Evolutionary conservation across 30 jellyfish, hydroid and myxozoan genomes (phyloP), one percentile per base, ranked within the genome.

Genomic region (Sanderia malayensis): DNA sequence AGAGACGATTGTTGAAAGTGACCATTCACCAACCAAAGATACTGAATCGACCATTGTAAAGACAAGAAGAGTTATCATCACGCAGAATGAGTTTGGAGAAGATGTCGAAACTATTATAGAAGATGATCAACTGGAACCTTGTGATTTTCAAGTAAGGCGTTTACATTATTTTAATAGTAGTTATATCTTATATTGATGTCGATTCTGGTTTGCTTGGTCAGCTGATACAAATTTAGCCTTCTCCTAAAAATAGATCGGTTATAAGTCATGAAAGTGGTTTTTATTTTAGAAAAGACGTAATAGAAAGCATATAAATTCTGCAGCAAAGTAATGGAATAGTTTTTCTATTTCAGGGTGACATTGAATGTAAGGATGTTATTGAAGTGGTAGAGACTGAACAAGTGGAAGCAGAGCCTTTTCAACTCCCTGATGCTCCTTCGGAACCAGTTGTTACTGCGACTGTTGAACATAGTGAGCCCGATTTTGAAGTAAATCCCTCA

Each of bases 1-100:
- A 2, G 72, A 49, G 19, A 49, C 46, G 28, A 22, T 71, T 3
- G 29, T 71, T 22, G 68, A 44, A 15, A 67, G 27, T 20, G 78
- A 61, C n/a, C 58, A 61, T 2, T 4, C 64, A 7, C 64, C 64
- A 2, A 44, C 10, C 29, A 64, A 61, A 24, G 67, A 41, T 2
- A 31, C 23, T 27, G 75, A 49, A 49, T 32, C 86, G 20, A 75
- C 86, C 32, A 2, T 62, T 2, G 71, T 75, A 11, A 71, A 65
- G 46, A 75, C 86, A 25, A 66, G 79, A 21, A 75, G 52, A 63
- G 86, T 75, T 25, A 60, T 75, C 15, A 61, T 75, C 2, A 59
- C 86, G 44, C 33, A 75, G n/a, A 75, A 75, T 34, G 86, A 75
- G 29, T 58, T 75, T 46, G 86, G 76, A 23, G 86, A 75, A 75